Conservation (phyloP, 2,888 invertebrate species). For the Herminia tarsipennalis region DNA sequence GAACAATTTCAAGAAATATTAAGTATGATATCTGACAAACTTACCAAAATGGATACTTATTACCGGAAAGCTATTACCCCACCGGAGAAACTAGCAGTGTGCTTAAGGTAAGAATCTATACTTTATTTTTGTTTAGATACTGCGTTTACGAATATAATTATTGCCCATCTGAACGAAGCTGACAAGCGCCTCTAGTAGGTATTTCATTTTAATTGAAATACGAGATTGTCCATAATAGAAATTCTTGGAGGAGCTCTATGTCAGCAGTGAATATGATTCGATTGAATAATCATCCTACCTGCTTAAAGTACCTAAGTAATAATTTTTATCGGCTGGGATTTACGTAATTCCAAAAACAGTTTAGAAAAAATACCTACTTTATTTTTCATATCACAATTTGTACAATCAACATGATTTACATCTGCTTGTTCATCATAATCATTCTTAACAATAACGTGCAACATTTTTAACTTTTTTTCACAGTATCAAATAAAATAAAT, state of each 20-base stretch:
- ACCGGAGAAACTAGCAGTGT: too few relatives aligned
- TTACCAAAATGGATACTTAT: not conserved
- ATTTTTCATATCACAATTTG: too few relatives aligned
- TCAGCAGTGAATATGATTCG: constrained; percentile 7
- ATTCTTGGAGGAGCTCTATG: too few relatives aligned
- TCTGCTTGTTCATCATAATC: too few relatives aligned
- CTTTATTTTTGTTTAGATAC: constrained; percentile 9
- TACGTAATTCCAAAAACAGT: constrained; percentile 10
- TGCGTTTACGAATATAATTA: constrained; percentile 7
- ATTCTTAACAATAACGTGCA: too few relatives aligned
- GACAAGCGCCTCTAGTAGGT: constrained; percentile 1
- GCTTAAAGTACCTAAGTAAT: constrained; percentile 8
- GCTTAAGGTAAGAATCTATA: constrained; percentile 10
- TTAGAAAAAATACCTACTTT: constrained; percentile 9
- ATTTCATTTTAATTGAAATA: too few relatives aligned
- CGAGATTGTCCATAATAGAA: too few relatives aligned
- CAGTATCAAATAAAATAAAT: too few relatives aligned
- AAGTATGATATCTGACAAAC: constrained; percentile 5
- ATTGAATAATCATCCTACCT: constrained; percentile 11
- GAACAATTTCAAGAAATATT: constrained; percentile 1
- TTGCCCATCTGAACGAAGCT: constrained; percentile 4
- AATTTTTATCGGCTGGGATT: constrained; percentile 11
- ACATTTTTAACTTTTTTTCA: too few relatives aligned
- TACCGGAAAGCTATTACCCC: too few relatives aligned
- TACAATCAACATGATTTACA: not conserved